Conservation (phyloP, 2,113 vertebrate genomes). For the Bubo blakistoni region DNA sequence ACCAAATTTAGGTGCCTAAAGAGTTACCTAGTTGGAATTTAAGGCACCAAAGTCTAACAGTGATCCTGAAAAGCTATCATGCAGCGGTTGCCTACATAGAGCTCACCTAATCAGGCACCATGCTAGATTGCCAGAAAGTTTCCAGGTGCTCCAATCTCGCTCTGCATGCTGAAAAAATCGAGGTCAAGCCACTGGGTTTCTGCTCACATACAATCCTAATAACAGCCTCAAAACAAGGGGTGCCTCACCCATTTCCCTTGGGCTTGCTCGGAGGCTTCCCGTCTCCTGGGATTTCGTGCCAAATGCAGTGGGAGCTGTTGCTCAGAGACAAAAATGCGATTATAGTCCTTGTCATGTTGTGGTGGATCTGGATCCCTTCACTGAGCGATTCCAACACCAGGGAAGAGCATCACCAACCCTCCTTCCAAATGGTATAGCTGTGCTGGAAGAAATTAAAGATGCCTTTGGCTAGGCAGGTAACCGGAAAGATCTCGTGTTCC, state of each 20-base stretch:
- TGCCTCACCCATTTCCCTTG: neutral
- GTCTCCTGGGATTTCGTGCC: neutral
- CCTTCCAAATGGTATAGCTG: neutral
- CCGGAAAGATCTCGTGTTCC: neutral
- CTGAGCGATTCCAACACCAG: neutral
- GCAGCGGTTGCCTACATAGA: neutral
- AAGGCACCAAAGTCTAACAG: neutral
- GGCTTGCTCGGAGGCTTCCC: neutral
- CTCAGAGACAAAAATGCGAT: neutral
- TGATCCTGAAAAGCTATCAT: neutral
- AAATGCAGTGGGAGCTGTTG: neutral
- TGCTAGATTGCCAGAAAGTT: neutral
- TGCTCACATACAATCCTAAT: neutral
- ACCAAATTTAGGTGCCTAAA: neutral
- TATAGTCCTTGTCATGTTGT: neutral
- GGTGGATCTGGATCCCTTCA: neutral
- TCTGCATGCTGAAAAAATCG: neutral
- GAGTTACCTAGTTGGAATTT: neutral
- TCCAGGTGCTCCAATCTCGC: neutral
- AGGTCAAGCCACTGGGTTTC: neutral
- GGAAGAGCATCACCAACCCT: neutral
- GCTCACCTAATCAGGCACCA: neutral
- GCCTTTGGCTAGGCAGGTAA: neutral
- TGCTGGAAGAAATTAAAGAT: neutral
- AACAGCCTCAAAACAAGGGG: neutral